Base-by-base conservation (phyloP, 2,113 vertebrate genomes). In the Antidorcas marsupialis region DNA sequence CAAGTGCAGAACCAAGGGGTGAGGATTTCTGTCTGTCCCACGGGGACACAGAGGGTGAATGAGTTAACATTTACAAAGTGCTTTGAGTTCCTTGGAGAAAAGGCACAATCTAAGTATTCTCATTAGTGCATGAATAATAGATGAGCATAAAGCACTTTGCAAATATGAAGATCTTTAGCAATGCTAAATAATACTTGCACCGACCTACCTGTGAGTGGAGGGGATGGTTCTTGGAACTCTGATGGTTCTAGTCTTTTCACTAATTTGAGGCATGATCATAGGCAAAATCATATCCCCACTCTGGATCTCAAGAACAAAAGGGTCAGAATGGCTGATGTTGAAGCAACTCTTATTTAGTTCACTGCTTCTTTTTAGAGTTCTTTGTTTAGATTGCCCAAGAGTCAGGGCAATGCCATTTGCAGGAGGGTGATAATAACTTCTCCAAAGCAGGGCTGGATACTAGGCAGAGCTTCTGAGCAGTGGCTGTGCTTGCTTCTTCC, bases 61-160 rank as follows among this genome's bases (percentile, higher is more conserved):
- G 97, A 98, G 97, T 98, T 98, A 98, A 98, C 97, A 93, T 98
- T 98, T 98, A 98, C 98, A 98, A 98, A 98, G 98, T 98, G 97
- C 98, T 98, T 95, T 96, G 97, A 97, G 91, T 95, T 98, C 98
- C 98, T 98, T 97, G 95, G 98, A 98, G 98, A 96, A 95, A 98
- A 98, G 92, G 93, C 89, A 85, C 95, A 96, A 97, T 98, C 96
- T 97, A 93, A 98, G 97, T 92, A 97, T 98, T 98, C 97, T 98
- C 97, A 98, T 98, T 98, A 97, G 96, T 95, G 87, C 43, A 96
- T 98, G 92, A 98, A 98, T 98, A 98, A 98, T 98, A 97, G 91
- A 98, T 95, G 81, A 97, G 64, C 89, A 87, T 90, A 95, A 98
- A 98, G 97, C 98, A 98, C 97, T 98, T 97, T 98, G 96, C 95